Percentiles rank a stretch among this genome's conserved stretches.
Conservation (phyloP, 1,140 invertebrate genomes). For the Vanessa atalanta region DNA sequence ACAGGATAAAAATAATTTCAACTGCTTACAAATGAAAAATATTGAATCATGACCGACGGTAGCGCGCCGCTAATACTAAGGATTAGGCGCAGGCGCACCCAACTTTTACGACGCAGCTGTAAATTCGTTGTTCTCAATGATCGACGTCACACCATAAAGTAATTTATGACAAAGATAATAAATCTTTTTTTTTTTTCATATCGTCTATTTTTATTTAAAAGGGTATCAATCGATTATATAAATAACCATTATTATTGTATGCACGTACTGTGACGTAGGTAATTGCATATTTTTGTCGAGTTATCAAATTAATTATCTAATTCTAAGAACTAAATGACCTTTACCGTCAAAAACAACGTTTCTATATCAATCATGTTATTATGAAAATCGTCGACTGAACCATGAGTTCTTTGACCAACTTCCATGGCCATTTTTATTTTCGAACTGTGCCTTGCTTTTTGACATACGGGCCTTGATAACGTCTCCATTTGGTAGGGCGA, state of each 20-base stretch:
- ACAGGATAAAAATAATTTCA: constrained; percentile 36
- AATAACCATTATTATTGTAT: background rate
- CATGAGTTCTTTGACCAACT: too few relatives aligned
- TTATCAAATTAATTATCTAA: too few relatives aligned
- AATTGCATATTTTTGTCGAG: too few relatives aligned
- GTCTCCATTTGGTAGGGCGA: too few relatives aligned
- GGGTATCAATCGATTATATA: constrained; percentile 11
- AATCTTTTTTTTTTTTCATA: constrained; percentile 45
- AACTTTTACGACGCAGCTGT: constrained; percentile 66
- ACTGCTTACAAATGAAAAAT: constrained; percentile 51
- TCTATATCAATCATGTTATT: too few relatives aligned
- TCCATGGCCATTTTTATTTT: too few relatives aligned
- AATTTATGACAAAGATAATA: constrained; percentile 55
- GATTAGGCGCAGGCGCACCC: constrained; percentile 60
- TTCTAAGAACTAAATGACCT: too few relatives aligned
- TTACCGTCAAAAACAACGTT: too few relatives aligned
- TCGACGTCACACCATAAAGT: constrained; percentile 48
- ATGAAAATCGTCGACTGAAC: too few relatives aligned
- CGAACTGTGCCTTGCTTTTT: too few relatives aligned
- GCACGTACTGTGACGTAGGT: too few relatives aligned
- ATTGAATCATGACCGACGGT: constrained; percentile 58
- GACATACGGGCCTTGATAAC: too few relatives aligned
- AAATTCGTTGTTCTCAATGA: constrained; percentile 62
- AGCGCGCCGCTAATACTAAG: constrained; percentile 55
- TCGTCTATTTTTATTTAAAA: constrained; percentile 38